Conservation (phyloP, 2,797 vertebrate species). For the Clarias fuscus region DNA sequence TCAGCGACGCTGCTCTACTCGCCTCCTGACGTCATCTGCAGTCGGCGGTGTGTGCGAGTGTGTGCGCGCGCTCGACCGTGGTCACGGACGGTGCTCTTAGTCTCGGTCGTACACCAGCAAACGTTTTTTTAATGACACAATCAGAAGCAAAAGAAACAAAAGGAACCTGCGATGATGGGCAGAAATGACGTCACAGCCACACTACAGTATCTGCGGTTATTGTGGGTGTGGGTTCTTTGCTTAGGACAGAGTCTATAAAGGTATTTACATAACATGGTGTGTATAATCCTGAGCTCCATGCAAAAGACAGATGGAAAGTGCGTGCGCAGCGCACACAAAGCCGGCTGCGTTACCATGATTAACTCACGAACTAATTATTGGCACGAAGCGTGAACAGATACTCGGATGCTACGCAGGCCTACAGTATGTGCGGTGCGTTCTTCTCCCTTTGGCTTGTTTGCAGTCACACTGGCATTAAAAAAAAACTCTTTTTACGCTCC, state of each 20-base stretch:
- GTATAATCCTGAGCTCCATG: background rate
- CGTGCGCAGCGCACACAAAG: background rate
- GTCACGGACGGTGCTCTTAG: background rate
- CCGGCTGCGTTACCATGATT: background rate
- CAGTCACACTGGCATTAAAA: too few species aligned
- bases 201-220: slow-evolving; percentile 3
- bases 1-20: slow-evolving; percentile 60
- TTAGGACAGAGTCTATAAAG: slow-evolving; percentile 3
- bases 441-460: background rate
- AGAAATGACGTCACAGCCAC: background rate
- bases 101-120: background rate
- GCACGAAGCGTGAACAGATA: background rate
- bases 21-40: slow-evolving; percentile 50
- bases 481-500: too few species aligned
- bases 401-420: background rate
- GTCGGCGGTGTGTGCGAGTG: background rate
- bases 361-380: background rate
- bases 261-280: background rate
- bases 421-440: background rate
- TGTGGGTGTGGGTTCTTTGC: background rate
- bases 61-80: background rate
- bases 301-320: slow-evolving; percentile 10
- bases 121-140: background rate
- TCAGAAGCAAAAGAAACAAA: background rate
- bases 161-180: background rate